Evolutionary conservation across 1,140 invertebrate genomes (phyloP), one percentile per base, ranked within the genome.

Genomic region (Macrosteles quadrilineatus): DNA sequence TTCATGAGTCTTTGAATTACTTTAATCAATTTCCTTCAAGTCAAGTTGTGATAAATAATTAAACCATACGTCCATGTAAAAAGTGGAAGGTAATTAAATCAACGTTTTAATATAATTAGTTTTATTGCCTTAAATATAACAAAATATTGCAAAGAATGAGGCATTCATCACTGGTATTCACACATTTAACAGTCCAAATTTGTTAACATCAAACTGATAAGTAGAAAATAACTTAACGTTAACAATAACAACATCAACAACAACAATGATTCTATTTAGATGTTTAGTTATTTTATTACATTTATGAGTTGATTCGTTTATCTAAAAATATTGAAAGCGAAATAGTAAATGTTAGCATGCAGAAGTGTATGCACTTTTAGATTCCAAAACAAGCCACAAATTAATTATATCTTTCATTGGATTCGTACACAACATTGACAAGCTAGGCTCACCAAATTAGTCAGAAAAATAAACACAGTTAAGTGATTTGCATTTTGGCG

Each of bases 241-340:
- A 59, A 59, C 55, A 59, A 59, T 59, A 59, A 59, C 55, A 59
- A 59, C 55, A 59, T 27, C 55, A 59, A 59, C 55, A 59, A 59
- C 55, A 59, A 50, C 47, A 50, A 50, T 14, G 6, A 21, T 27
- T 2, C 23, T 59, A 14, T 59, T 21, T 27, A 11, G 9, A 14
- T 23, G 27, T 23, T 21, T 11, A 14, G 6, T 59, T n/a, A 25
- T 27, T 29, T 2, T 9, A 23, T 27, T 59, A 14, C 25, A 59
- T 29, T 59, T 14, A 21, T 12, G 4, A 50, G 21, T 19, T 19
- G n/a, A 50, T 50, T n/a, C 47, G 2, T 27, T 30, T 30, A 23
- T 25, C 55, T 59, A 19, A 59, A n/a, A 27, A 27, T 14, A 27
- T 25, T 30, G 6, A 29, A 23, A 14, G 23, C 12, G 23, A 14